Evolutionary conservation across 2,888 invertebrate species (phyloP).

Genomic region (Acanthosepion lycidas): DNA sequence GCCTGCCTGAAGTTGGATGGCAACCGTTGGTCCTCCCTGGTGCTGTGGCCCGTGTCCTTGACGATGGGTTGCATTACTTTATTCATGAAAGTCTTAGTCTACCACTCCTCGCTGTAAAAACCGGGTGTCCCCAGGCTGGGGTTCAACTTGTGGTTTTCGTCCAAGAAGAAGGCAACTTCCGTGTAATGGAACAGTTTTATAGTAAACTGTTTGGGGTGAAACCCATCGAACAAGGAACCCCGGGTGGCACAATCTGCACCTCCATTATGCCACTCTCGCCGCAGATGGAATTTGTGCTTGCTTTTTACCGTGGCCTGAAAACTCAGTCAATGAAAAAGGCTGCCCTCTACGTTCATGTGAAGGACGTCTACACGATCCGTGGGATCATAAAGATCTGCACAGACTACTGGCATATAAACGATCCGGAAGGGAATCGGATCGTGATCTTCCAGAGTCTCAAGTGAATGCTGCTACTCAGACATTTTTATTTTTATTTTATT

Average conservation of each 20-base stretch:
- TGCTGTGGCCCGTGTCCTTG: slow-evolving; percentile 48
- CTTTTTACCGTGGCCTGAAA: slow-evolving; percentile 47
- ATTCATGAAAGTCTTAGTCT: slow-evolving; percentile 48
- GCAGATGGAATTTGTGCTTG: slow-evolving; percentile 49
- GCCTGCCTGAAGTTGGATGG: slow-evolving; percentile 49
- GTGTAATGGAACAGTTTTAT: slow-evolving; percentile 51
- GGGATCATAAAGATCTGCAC: slow-evolving; percentile 95
- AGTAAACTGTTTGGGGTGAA: slow-evolving; percentile 48
- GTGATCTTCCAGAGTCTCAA: slow-evolving; percentile 97
- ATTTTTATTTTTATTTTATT: background rate
- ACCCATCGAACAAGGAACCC: slow-evolving; percentile 44
- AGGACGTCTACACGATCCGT: slow-evolving; percentile 80
- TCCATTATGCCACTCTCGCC: slow-evolving; percentile 49
- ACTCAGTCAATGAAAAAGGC: slow-evolving; percentile 49
- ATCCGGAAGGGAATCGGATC: slow-evolving; percentile 90
- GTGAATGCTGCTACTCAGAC: slow-evolving; percentile 77
- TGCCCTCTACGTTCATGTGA: slow-evolving; percentile 50
- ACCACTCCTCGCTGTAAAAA: slow-evolving; percentile 51
- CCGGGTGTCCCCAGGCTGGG: slow-evolving; percentile 49
- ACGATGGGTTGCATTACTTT: slow-evolving; percentile 49
- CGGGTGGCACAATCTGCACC: slow-evolving; percentile 43
- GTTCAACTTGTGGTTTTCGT: slow-evolving; percentile 51
- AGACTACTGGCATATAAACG: slow-evolving; percentile 83
- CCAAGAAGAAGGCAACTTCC: slow-evolving; percentile 49
- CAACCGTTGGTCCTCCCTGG: slow-evolving; percentile 49